Base-by-base conservation (phyloP, 2,797 vertebrate species). In the Oophaga sylvatica region DNA sequence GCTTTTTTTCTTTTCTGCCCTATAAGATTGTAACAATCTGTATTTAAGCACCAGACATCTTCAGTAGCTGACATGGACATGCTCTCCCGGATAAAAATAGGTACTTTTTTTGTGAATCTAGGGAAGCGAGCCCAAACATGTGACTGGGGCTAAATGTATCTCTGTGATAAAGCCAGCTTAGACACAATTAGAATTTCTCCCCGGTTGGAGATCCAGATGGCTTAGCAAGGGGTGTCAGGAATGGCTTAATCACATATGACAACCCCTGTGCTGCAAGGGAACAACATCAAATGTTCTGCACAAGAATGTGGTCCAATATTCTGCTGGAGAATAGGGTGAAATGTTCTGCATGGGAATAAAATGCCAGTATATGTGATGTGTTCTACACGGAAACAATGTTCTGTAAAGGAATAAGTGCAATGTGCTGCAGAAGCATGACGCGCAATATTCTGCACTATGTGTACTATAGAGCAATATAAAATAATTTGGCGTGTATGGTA, bases 181-280 rank as follows among this genome's bases (percentile, higher is more conserved):
- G 57, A 88, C 79, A 85, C 78, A 88, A 85, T 88, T 81, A 88
- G 63, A 84, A 84, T 15, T 29, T 67, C 22, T 78, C 19, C 77
- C 81, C 65, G 31, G 56, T 19, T 56, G 77, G 82, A 68, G 29
- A 81, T 88, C 83, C 87, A 88, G 87, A 88, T 88, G 87, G 82
- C 87, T 41, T 68, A n/a, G 86, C 81, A 65, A 70, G 87, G 87
- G 81, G 82, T 75, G 65, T 20, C 48, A 53, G 71, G 56, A 73
- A 29, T 31, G 35, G 60, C 53, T 75, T 83, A 77, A 87, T 83
- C 71, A 87, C 71, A 77, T 77, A 22, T 87, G 71, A 83, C 41
- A 29, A 68, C 59, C 31, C 84, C 56, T 62, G 57, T n/a, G 57
- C 70, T 63, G 59, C 67, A n/a, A 29, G 81, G 48, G 17, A 35